These are phyloP conservation scores for Chymomyza costata DNA, from an alignment of 1,140 invertebrate genomes.

Conservation along the genomic window DNA sequence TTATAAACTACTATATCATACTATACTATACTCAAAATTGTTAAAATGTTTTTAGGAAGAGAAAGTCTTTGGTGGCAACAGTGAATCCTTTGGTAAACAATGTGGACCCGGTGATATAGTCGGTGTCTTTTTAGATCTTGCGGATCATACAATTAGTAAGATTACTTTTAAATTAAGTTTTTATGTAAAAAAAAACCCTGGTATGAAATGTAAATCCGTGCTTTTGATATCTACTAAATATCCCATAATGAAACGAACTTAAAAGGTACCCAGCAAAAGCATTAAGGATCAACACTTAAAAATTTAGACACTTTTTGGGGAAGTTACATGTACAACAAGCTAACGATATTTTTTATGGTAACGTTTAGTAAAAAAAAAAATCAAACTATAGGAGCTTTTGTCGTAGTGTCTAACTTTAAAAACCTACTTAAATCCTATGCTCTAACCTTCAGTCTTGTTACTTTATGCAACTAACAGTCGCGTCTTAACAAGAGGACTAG, in stretches of 20 bases:
- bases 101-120: slow-evolving; percentile 96
- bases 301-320: too few relatives aligned
- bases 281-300: too few relatives aligned
- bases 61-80: slow-evolving; percentile 91
- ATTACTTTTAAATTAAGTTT: slow-evolving; percentile 37
- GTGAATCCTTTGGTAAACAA: slow-evolving; percentile 95
- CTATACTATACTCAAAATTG: slow-evolving; percentile 16
- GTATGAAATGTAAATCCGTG: slow-evolving; percentile 37
- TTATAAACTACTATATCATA: slow-evolving; percentile 12
- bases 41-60: slow-evolving; percentile 85
- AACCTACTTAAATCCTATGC: slow-evolving; percentile 29
- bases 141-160: slow-evolving; percentile 98
- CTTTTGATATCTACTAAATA: slow-evolving; percentile 74
- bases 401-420: too few relatives aligned
- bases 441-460: slow-evolving; percentile 55
- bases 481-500: slow-evolving; percentile 44
- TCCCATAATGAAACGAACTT: slow-evolving; percentile 26
- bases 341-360: too few relatives aligned
- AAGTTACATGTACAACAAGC: too few relatives aligned
- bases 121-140: slow-evolving; percentile 96
- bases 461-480: slow-evolving; percentile 48
- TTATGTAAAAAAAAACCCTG: slow-evolving; percentile 37
- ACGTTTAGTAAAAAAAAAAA: not conserved
- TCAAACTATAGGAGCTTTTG: not conserved
- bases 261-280: slow-evolving; percentile 35